Evolutionary conservation across 2,888 invertebrate genomes (phyloP).

Genomic region (Pristionchus arcanus): DNA sequence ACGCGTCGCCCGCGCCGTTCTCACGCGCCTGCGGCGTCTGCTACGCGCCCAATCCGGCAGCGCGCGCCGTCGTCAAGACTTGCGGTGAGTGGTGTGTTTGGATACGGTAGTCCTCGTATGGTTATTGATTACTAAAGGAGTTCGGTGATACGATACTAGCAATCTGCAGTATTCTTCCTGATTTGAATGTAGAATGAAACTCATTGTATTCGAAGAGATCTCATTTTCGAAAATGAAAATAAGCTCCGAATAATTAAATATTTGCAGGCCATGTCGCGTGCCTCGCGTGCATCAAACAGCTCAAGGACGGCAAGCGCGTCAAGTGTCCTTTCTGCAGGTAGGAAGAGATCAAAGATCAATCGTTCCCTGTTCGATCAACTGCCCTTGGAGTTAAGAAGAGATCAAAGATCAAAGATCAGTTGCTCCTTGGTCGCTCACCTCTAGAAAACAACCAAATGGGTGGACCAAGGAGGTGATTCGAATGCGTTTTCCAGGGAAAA

Average conservation of each 20-base stretch:
- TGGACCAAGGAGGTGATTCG: too few species aligned
- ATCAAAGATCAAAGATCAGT: too few species aligned
- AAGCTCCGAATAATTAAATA: not conserved
- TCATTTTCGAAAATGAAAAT: not conserved
- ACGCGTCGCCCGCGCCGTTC: not conserved
- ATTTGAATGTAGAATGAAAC: not conserved
- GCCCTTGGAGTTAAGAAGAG: too few species aligned
- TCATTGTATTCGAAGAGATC: not conserved
- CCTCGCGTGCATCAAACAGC: not conserved
- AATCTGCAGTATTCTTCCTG: not conserved
- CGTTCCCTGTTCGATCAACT: too few species aligned
- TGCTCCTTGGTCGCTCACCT: too few species aligned
- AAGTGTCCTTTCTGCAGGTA: not conserved
- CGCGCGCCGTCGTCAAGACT: not conserved
- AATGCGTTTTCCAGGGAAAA: not conserved
- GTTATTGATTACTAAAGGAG: not conserved
- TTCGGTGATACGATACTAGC: not conserved
- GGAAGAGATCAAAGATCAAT: too few species aligned
- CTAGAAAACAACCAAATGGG: too few species aligned
- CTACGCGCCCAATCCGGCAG: conserved; percentile 13
- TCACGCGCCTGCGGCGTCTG: conserved; percentile 20
- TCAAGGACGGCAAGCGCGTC: not conserved
- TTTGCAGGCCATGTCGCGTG: not conserved
- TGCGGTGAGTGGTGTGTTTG: not conserved
- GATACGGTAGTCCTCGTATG: not conserved